Base-by-base conservation (phyloP, 2,888 invertebrate genomes). In the Erpobdella octoculata region DNA sequence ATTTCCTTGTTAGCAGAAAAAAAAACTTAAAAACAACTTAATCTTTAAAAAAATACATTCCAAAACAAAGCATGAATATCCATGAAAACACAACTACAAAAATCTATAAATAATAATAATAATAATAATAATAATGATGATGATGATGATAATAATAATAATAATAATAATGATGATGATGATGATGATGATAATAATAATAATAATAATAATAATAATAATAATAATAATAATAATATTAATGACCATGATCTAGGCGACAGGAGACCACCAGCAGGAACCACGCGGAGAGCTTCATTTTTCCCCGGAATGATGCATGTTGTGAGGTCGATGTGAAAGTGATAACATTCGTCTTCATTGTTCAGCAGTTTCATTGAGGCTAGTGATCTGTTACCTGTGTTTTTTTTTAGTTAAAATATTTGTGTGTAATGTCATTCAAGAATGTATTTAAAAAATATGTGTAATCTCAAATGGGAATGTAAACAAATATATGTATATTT, bases 291-390 rank as follows among this genome's bases (percentile, higher is more conserved):
- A 33, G 33, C 62, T 62, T 62, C 62, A 33, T 62, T 31, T 6
- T 35, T 33, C 31, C 33, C 62, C 1, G 31, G 31, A 62, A 28
- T 62, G 21, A 31, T 12, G 33, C 62, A 62, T 6, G 62, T 33
- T 35, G 21, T n/a, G 6, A 9, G 35, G 35, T 62, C 62, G 31
- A 62, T n/a, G 28, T n/a, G n/a, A 35, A 5, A 62, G 28, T n/a
- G 31, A 35, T 33, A 62, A n/a, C 33, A 28, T 62, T 6, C 62
- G 31, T 62, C 62, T 12, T 62, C 62, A 62, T 62, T 9, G 62
- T 62, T 62, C 31, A 62, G 35, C 31, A 62, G 35, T 9, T n/a
- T 12, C 12, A 62, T 35, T 31, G 62, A 33, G 33, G 62, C 35
- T n/a, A 35, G 6, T 8, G 1, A 33, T 62, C 33, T 35, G 33